phyloP scores from a whole-genome alignment of 2,888 invertebrate species.

The Mesopsocus fuscifrons region DNA sequence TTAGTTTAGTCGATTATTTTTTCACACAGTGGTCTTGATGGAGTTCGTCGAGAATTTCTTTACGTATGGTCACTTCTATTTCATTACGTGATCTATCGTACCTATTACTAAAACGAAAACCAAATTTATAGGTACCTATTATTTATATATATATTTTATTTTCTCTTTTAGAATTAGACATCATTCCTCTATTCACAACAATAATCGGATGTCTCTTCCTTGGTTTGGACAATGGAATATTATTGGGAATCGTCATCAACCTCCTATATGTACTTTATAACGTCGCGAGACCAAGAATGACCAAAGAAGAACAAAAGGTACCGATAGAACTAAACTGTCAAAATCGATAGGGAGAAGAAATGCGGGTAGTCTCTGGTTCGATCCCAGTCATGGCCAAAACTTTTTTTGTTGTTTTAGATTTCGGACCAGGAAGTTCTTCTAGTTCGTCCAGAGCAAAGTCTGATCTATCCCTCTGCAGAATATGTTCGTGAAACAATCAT shows the following conservation, averaged over 20 bases:
- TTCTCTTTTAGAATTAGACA: slow-evolving; percentile 32
- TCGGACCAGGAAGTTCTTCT: slow-evolving; percentile 29
- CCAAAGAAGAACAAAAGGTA: slow-evolving; percentile 20
- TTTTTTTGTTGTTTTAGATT: too few relatives aligned
- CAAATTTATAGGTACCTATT: too few relatives aligned
- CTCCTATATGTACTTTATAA: slow-evolving; percentile 31
- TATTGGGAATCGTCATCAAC: slow-evolving; percentile 34
- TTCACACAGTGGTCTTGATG: not conserved
- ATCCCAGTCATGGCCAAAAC: too few relatives aligned
- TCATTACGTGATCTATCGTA: too few relatives aligned
- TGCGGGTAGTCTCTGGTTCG: too few relatives aligned
- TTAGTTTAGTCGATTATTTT: too few relatives aligned
- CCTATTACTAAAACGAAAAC: too few relatives aligned
- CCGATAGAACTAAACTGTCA: slow-evolving; percentile 11
- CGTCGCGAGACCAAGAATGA: slow-evolving; percentile 29
- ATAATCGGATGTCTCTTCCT: slow-evolving; percentile 35
- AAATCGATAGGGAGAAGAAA: too few relatives aligned
- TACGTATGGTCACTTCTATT: too few relatives aligned
- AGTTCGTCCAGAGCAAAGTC: slow-evolving; percentile 46
- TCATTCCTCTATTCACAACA: slow-evolving; percentile 35
- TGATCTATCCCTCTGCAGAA: slow-evolving; percentile 68
- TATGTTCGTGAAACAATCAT: slow-evolving; percentile 36
- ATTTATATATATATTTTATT: slow-evolving; percentile 12
- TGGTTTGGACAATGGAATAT: slow-evolving; percentile 44
- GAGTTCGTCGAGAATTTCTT: too few relatives aligned